Evolutionary conservation across 1,140 invertebrate species (phyloP).

Genomic region (Cyclina sinensis): DNA sequence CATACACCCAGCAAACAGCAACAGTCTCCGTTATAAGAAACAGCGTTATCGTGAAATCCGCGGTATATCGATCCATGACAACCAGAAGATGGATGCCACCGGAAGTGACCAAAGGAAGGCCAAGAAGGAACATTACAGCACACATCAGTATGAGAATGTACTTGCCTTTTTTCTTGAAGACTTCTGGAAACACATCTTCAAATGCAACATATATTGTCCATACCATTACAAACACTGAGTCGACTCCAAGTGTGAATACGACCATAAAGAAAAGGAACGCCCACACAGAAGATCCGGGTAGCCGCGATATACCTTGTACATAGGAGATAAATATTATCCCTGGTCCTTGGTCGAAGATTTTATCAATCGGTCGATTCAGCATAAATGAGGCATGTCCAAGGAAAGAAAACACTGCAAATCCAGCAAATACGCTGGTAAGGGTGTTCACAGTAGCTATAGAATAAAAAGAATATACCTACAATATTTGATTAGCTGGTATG

Average conservation of each 20-base stretch:
- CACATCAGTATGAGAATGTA: not conserved
- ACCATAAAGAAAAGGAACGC: conserved; percentile 36
- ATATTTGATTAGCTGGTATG: too few relatives aligned
- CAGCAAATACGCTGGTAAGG: not conserved
- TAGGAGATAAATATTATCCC: conserved; percentile 49
- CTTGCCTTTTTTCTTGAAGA: not conserved
- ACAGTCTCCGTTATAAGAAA: conserved; percentile 19
- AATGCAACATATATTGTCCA: conserved; percentile 43
- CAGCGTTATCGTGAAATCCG: conserved; percentile 26
- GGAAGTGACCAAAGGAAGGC: conserved; percentile 23
- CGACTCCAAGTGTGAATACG: conserved; percentile 34
- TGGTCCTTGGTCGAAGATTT: conserved; percentile 21
- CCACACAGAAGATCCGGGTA: conserved; percentile 31
- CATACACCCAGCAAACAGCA: conserved; percentile 46
- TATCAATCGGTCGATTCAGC: conserved; percentile 28
- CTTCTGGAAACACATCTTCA: conserved; percentile 17
- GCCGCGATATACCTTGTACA: conserved; percentile 36
- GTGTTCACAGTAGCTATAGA: conserved; percentile 6
- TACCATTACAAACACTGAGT: conserved; percentile 30
- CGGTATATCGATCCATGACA: conserved; percentile 34
- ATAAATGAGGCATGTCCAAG: conserved; percentile 41
- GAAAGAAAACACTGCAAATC: conserved; percentile 39
- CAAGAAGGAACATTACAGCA: conserved; percentile 3
- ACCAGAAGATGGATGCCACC: conserved; percentile 49
- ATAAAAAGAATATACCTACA: too few relatives aligned